Conservation (phyloP, 1,140 invertebrate species). For the Leptopilina boulardi region DNA sequence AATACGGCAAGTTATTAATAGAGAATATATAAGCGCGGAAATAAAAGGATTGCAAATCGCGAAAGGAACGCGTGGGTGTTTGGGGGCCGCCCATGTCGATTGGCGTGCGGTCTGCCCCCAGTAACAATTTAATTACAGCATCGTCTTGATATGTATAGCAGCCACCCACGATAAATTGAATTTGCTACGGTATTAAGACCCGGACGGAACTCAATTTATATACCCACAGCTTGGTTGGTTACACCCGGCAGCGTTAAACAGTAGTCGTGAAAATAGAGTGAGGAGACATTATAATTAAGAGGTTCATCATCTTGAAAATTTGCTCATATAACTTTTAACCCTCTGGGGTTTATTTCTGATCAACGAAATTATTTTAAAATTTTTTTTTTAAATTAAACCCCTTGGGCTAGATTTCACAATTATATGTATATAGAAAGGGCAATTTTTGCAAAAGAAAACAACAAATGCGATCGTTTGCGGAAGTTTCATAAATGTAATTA, state of each 20-base stretch:
- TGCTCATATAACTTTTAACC: constrained; percentile 51
- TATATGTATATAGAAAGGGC: background rate
- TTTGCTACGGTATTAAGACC: constrained; percentile 74
- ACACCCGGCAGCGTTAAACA: constrained; percentile 70
- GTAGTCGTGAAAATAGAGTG: constrained; percentile 69
- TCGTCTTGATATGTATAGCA: constrained; percentile 72
- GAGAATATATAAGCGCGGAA: constrained; percentile 58
- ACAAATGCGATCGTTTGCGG: constrained; percentile 21
- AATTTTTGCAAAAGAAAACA: too few relatives aligned
- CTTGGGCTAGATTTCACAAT: constrained; percentile 43
- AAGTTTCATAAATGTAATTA: constrained; percentile 33
- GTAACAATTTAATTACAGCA: constrained; percentile 77
- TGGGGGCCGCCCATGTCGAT: constrained; percentile 76
- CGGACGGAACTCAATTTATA: constrained; percentile 71
- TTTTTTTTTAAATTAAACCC: constrained; percentile 2
- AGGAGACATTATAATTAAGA: constrained; percentile 71
- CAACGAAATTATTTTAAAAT: background rate
- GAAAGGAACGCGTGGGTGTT: constrained; percentile 70
- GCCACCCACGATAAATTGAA: constrained; percentile 76
- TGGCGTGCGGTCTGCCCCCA: constrained; percentile 72
- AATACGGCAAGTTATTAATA: constrained; percentile 66
- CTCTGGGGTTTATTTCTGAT: constrained; percentile 15
- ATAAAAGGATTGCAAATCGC: constrained; percentile 51
- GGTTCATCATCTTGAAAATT: constrained; percentile 67
- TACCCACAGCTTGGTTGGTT: constrained; percentile 50